Conservation (phyloP, 2,888 invertebrate genomes). For the Adineta ricciae region DNA sequence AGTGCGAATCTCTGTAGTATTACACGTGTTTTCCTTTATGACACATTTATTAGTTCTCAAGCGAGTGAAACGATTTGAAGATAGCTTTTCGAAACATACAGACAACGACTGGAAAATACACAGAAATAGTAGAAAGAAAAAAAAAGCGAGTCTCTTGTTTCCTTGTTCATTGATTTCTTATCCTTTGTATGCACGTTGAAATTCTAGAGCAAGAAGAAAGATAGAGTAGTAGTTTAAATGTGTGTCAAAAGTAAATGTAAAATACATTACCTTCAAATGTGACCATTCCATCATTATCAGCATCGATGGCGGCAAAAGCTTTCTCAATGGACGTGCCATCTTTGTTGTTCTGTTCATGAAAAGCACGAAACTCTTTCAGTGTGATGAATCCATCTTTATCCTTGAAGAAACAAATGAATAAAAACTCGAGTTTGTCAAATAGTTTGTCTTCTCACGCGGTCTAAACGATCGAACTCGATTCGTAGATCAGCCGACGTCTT, state of each 20-base stretch:
- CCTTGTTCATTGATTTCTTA: neutral
- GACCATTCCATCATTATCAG: neutral
- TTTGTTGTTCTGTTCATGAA: neutral
- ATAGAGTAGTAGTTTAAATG: no score
- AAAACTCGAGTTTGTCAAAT: neutral
- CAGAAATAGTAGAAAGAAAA: neutral
- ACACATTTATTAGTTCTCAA: no score
- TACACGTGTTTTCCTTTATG: neutral
- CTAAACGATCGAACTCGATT: neutral
- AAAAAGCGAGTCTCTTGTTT: neutral
- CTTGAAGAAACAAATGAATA: neutral
- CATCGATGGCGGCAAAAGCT: neutral
- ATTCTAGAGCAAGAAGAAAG: no score
- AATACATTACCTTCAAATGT: neutral
- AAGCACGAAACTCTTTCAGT: neutral
- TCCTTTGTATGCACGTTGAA: neutral
- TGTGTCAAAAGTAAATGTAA: neutral
- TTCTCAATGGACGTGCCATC: neutral
- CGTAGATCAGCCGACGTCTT: neutral
- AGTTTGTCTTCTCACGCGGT: neutral
- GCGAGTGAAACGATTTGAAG: no score
- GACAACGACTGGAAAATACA: neutral
- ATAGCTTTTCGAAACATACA: neutral
- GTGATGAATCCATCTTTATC: conserved; percentile 15
- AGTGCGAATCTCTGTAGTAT: neutral